Percentiles rank a stretch among this genome's conserved stretches.
Evolutionary conservation across 2,797 vertebrate species (phyloP).

Genomic region (Eleutherodactylus coqui): DNA sequence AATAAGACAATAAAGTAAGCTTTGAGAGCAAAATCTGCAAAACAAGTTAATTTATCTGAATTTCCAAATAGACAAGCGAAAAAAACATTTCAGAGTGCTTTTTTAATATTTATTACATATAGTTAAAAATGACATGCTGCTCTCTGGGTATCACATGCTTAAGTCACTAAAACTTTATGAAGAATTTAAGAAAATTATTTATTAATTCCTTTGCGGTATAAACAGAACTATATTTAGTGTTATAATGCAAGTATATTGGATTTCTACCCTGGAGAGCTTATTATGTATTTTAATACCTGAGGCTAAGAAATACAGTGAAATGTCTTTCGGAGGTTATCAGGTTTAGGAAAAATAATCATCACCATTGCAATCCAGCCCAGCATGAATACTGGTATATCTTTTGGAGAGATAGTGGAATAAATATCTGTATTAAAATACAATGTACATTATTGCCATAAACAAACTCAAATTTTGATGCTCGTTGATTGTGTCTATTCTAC

Average conservation of each 20-base stretch:
- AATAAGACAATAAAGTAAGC: too few species aligned
- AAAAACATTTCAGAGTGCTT: too few species aligned
- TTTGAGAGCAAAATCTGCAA: too few species aligned
- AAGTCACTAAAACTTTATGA: conserved; percentile 44
- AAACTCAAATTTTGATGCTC: background rate
- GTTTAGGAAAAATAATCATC: conserved; percentile 47
- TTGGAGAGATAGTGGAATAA: background rate
- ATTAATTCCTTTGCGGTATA: conserved; percentile 50
- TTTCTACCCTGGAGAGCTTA: conserved; percentile 56
- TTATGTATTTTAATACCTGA: conserved; percentile 61
- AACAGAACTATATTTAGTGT: conserved; percentile 56
- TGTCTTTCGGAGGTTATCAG: conserved; percentile 51
- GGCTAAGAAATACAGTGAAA: conserved; percentile 51
- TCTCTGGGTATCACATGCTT: conserved; percentile 15
- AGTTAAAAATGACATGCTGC: conserved; percentile 33
- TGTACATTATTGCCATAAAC: background rate
- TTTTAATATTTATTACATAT: conserved; percentile 27
- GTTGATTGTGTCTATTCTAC: too few species aligned
- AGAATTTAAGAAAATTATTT: conserved; percentile 57
- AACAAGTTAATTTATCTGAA: too few species aligned
- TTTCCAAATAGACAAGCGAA: too few species aligned
- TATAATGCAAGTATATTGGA: conserved; percentile 45
- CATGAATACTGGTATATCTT: background rate
- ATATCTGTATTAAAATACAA: background rate
- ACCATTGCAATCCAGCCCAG: conserved; percentile 3